These are phyloP conservation scores for Cataglyphis rosenhaueri DNA, from an alignment of 2,888 invertebrate genomes.

Conservation along the genomic window DNA sequence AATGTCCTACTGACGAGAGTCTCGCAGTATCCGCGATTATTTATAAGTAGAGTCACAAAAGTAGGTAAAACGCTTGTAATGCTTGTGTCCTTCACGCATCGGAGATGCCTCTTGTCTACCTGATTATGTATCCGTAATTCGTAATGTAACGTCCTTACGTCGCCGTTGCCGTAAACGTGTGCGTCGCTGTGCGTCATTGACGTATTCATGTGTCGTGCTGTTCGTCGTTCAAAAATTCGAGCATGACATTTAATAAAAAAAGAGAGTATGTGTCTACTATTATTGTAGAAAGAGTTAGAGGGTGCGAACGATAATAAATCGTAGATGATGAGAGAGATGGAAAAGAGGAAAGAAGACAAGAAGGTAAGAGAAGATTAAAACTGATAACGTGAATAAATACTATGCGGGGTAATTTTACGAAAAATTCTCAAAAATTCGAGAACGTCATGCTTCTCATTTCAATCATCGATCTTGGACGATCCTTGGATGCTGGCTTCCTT, in stretches of 20 bases:
- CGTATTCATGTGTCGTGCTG: slow-evolving; percentile 19
- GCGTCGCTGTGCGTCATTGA: slow-evolving; percentile 28
- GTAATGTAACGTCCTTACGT: slow-evolving; percentile 54
- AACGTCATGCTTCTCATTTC: not conserved
- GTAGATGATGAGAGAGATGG: not conserved
- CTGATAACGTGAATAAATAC: slow-evolving; percentile 31
- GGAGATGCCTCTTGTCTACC: slow-evolving; percentile 1
- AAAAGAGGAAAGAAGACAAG: not conserved
- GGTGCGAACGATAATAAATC: not conserved
- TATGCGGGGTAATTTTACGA: not conserved
- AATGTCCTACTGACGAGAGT: slow-evolving; percentile 31
- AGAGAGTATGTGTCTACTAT: not conserved
- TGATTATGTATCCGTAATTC: slow-evolving; percentile 65
- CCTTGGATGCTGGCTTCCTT: not conserved
- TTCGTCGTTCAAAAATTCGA: slow-evolving; percentile 7
- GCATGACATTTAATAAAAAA: not conserved
- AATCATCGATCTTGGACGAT: not conserved
- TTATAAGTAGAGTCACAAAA: slow-evolving; percentile 19
- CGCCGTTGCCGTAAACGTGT: slow-evolving; percentile 9
- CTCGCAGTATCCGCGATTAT: slow-evolving; percentile 41
- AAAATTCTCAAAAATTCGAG: slow-evolving; percentile 10
- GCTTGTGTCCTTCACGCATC: slow-evolving; percentile 12
- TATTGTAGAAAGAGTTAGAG: not conserved
- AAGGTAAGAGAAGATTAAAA: not conserved
- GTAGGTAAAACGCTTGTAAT: slow-evolving; percentile 34